These are phyloP conservation scores for Picathartes gymnocephalus DNA, from an alignment of 2,113 vertebrate species.

Conservation along the genomic window DNA sequence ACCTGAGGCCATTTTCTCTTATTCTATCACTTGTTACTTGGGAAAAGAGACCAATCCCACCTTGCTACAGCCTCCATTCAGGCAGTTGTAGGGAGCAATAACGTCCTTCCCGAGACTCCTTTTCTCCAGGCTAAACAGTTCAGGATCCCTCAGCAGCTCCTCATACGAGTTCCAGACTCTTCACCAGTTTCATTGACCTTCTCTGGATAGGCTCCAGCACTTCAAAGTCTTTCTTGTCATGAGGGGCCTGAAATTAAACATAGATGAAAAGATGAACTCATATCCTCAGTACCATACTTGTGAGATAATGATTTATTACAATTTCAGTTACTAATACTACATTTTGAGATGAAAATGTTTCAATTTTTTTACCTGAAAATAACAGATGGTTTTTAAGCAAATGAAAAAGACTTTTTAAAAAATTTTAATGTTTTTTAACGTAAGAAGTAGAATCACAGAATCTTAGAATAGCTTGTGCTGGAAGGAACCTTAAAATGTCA, in stretches of 20 bases:
- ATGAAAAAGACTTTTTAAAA: neutral
- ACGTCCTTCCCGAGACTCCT: neutral
- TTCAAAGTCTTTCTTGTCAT: neutral
- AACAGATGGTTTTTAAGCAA: neutral
- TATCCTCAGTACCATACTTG: neutral
- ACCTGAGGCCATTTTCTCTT: neutral
- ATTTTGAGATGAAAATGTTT: neutral
- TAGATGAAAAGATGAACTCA: neutral
- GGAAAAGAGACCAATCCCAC: neutral
- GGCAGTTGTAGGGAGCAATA: rapidly evolving
- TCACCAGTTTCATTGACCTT: neutral
- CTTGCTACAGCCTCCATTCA: rapidly evolving
- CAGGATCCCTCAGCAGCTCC: rapidly evolving
- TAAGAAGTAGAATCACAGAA: neutral
- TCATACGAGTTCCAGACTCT: neutral
- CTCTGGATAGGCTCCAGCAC: rapidly evolving
- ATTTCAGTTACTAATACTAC: neutral
- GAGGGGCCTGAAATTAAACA: neutral
- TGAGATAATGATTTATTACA: neutral
- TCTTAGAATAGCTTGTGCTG: neutral
- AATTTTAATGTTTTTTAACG: rapidly evolving
- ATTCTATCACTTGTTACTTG: rapidly evolving
- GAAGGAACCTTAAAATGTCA: neutral
- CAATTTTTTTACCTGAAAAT: neutral
- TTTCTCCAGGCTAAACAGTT: neutral